phyloP scores from a whole-genome alignment of 2,888 invertebrate genomes.

The Temnothorax ravouxi region DNA sequence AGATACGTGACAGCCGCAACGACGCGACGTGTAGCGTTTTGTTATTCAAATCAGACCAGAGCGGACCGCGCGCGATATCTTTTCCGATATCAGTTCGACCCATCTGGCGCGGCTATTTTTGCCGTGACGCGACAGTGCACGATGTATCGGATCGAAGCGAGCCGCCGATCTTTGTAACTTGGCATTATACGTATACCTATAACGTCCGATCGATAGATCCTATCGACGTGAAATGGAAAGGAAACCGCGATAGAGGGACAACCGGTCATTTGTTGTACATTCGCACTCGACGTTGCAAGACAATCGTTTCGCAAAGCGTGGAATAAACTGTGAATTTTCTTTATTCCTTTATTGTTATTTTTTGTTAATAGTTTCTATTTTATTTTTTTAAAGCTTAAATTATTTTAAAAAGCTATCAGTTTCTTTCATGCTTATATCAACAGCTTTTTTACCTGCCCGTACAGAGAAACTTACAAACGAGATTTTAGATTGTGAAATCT shows the following conservation, averaged over 20 bases:
- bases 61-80: constrained; percentile 72
- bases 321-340: not conserved
- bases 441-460: not conserved
- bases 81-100: constrained; percentile 72
- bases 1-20: constrained; percentile 74
- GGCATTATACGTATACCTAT: constrained; percentile 60
- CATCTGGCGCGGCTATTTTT: constrained; percentile 73
- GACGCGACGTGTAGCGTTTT: constrained; percentile 79
- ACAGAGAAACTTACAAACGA: not conserved
- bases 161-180: constrained; percentile 62
- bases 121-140: constrained; percentile 60
- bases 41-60: constrained; percentile 78
- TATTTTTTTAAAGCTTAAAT: not conserved
- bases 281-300: constrained; percentile 25
- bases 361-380: not conserved
- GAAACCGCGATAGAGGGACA: constrained; percentile 23
- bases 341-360: too few relatives aligned
- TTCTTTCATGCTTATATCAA: not conserved
- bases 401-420: not conserved
- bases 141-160: constrained; percentile 41
- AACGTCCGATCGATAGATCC: constrained; percentile 70
- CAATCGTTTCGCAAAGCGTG: not conserved
- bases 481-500: not conserved
- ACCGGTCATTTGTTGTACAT: constrained; percentile 43
- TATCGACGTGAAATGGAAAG: constrained; percentile 64